Conservation (phyloP, 1,140 invertebrate species). For the Anastatus disparis region DNA sequence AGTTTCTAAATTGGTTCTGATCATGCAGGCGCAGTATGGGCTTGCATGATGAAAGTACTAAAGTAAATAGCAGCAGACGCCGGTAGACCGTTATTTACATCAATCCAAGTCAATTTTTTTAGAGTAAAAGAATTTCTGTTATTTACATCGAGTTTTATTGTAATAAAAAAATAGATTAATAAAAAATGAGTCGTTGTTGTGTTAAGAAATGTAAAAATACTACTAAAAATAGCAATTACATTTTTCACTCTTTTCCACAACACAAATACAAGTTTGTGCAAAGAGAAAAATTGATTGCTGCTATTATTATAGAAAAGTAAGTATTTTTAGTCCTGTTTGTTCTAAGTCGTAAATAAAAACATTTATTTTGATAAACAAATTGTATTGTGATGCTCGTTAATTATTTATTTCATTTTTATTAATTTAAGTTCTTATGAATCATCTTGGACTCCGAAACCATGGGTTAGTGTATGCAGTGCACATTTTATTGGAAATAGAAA, state of each 20-base stretch:
- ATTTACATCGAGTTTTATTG: no score
- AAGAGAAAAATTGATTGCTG: slow-evolving; percentile 6
- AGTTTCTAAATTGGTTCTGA: no score
- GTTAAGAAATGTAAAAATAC: slow-evolving; percentile 7
- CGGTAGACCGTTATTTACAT: no score
- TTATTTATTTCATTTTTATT: no score
- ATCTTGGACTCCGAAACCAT: background rate
- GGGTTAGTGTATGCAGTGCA: background rate
- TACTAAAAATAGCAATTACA: background rate
- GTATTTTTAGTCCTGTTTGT: background rate
- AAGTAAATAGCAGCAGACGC: no score
- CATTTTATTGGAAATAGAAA: slow-evolving; percentile 35
- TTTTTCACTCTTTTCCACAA: background rate
- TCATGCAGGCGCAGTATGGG: no score
- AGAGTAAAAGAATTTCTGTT: no score
- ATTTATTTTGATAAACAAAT: background rate
- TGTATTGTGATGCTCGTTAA: no score
- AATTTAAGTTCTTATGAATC: background rate
- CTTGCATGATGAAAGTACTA: no score
- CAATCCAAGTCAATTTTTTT: no score
- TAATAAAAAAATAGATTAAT: no score
- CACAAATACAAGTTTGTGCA: background rate
- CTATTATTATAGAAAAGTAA: slow-evolving; percentile 1
- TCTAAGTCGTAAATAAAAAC: background rate
- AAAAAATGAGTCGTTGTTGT: background rate